Evolutionary conservation across 2,888 invertebrate species (phyloP), one percentile per base, ranked within the genome.

Genomic region (Ligdia adustata): DNA sequence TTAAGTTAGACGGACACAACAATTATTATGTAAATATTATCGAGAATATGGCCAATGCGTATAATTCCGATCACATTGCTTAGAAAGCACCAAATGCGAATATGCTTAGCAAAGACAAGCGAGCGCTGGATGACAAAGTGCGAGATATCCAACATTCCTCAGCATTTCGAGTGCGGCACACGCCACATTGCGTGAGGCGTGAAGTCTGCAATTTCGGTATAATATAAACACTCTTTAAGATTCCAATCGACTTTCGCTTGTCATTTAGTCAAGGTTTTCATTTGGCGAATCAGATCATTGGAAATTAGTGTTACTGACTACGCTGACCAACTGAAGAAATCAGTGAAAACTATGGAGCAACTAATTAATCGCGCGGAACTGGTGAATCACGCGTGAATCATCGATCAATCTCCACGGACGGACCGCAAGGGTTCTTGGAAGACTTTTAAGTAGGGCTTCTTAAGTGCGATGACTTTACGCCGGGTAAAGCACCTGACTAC

Each of bases 171-270:
- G 45, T 35, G 29, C 43, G 31, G 42, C 47, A 47, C 85, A 84
- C 81, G 83, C 72, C 52, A 82, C 35, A 51, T 82, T 54, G 84
- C 85, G 78, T 83, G 83, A 52, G 51, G 66, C 64, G 66, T 62
- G 62, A 69, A 70, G 63, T 66, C 66, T 69, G 64, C 65, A 57
- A 72, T 73, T 75, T 68, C 60, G 69, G 61, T 64, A 66, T 67
- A 70, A 75, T 63, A 67, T 66, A 71, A 75, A 70, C 63, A 66
- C 56, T 58, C 49, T 42, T 51, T 53, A 63, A 62, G 66, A 72
- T 71, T 69, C 70, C 62, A 65, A 59, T 58, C 63, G 53, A 79
- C 82, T 82, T 80, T 82, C 82, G 71, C 79, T 75, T 71, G 72
- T 73, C 75, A 72, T 52, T 60, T 56, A 44, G 43, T 54, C 60